These are phyloP conservation scores for Sebastes aleutianus DNA, from an alignment of 2,797 vertebrate genomes.

Conservation along the genomic window DNA sequence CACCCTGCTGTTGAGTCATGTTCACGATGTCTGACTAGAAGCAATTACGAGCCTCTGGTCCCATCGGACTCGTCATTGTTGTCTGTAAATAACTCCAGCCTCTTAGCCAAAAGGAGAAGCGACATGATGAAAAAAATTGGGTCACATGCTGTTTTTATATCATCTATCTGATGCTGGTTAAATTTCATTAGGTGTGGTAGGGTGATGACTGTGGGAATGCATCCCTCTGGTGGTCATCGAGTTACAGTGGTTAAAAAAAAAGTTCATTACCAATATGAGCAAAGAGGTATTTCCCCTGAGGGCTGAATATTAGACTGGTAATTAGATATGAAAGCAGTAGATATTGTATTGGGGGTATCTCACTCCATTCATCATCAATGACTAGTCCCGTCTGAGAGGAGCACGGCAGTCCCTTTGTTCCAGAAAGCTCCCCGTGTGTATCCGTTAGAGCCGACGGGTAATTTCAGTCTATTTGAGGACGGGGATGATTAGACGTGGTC, in stretches of 20 bases:
- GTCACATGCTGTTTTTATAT: slow-evolving; percentile 41
- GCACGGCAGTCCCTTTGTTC: slow-evolving; percentile 43
- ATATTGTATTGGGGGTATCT: slow-evolving; percentile 68
- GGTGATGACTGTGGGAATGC: slow-evolving; percentile 40
- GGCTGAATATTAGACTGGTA: slow-evolving; percentile 70
- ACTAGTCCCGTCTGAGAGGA: slow-evolving; percentile 50
- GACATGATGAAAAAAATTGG: slow-evolving; percentile 17
- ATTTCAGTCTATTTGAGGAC: slow-evolving; percentile 56
- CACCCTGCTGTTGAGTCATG: slow-evolving; percentile 28
- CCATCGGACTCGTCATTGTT: slow-evolving; percentile 42
- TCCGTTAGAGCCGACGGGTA: slow-evolving; percentile 39
- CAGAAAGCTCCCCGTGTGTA: slow-evolving; percentile 35
- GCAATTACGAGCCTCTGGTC: slow-evolving; percentile 39
- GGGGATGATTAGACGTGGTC: slow-evolving; percentile 51
- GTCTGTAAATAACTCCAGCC: slow-evolving; percentile 54
- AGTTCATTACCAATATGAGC: slow-evolving; percentile 60
- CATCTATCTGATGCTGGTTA: slow-evolving; percentile 35
- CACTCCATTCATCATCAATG: slow-evolving; percentile 66
- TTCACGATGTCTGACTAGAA: slow-evolving; percentile 31
- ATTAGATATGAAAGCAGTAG: slow-evolving; percentile 76
- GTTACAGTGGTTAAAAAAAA: slow-evolving; percentile 55
- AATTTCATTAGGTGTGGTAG: slow-evolving; percentile 53
- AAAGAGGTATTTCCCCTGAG: slow-evolving; percentile 70
- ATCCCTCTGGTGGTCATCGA: slow-evolving; percentile 60
- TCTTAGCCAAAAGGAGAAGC: slow-evolving; percentile 43